Evolutionary conservation across 2,113 vertebrate genomes (phyloP).

Genomic region (Seriola dumerili): DNA sequence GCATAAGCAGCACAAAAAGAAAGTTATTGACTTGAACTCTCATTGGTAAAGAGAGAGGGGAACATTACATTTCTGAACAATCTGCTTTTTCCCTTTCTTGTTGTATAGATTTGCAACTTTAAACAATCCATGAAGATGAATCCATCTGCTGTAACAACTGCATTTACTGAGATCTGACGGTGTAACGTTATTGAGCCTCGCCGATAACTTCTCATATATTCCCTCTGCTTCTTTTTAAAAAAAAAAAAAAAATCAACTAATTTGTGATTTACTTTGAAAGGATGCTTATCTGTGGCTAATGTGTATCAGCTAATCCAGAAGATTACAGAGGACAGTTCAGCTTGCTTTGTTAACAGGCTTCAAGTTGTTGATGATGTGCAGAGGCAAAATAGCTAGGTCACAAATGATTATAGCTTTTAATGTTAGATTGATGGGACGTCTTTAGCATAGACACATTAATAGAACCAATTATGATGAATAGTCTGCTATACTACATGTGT

Average conservation of each 20-base stretch:
- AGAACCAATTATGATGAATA: not conserved
- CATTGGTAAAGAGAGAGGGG: constrained; percentile 26
- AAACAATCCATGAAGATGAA: constrained; percentile 48
- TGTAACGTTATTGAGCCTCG: constrained; percentile 8
- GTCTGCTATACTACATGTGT: not conserved
- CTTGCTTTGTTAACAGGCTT: constrained; percentile 12
- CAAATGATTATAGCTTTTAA: constrained; percentile 2
- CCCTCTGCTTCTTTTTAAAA: constrained; percentile 7
- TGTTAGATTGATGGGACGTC: not conserved
- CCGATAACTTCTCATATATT: constrained; percentile 12
- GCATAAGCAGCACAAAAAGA: constrained; percentile 32
- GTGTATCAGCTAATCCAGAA: constrained; percentile 5
- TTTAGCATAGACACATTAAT: not conserved
- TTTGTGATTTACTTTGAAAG: constrained; percentile 32
- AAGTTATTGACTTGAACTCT: constrained; percentile 30
- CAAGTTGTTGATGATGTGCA: not conserved
- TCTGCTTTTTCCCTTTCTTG: constrained; percentile 18
- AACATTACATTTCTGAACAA: constrained; percentile 29
- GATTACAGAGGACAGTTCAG: constrained; percentile 9
- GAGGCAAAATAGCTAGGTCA: not conserved
- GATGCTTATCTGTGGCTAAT: not conserved
- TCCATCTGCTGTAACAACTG: constrained; percentile 52
- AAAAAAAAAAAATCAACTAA: constrained; percentile 11
- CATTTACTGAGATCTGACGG: constrained; percentile 62
- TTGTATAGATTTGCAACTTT: constrained; percentile 29